Conservation (phyloP, 2,888 invertebrate species). For the Eristalinus aeneus region DNA sequence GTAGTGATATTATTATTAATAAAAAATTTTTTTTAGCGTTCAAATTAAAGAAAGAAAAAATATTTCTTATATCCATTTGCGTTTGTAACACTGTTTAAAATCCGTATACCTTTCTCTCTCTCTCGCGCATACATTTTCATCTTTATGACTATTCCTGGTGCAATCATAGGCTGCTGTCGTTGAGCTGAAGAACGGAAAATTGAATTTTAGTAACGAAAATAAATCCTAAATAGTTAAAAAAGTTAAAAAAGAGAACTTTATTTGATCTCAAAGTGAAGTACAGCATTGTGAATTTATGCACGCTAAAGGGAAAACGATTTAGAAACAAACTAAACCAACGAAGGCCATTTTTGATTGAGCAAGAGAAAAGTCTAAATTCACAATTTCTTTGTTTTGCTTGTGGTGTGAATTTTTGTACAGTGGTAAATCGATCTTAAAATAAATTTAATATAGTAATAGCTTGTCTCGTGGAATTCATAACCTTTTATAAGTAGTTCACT, state of each 20-base stretch:
- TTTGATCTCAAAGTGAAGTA: background rate
- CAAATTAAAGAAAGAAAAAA: slow-evolving; percentile 53
- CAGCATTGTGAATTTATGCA: background rate
- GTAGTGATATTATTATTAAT: too few relatives aligned
- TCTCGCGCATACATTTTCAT: slow-evolving; percentile 18
- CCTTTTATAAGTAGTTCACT: background rate
- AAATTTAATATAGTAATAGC: slow-evolving; percentile 25
- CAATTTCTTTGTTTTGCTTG: slow-evolving; percentile 67
- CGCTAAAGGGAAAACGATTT: background rate
- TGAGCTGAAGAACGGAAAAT: slow-evolving; percentile 34
- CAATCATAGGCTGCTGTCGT: slow-evolving; percentile 19
- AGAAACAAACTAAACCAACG: slow-evolving; percentile 11
- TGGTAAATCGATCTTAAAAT: slow-evolving; percentile 45
- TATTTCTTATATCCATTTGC: slow-evolving; percentile 29
- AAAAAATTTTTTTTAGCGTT: too few relatives aligned
- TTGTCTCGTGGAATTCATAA: slow-evolving; percentile 17
- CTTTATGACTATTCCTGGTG: slow-evolving; percentile 46
- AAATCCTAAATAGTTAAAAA: slow-evolving; percentile 3
- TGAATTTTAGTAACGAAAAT: slow-evolving; percentile 34
- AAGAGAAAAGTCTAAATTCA: slow-evolving; percentile 48
- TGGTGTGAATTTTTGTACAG: slow-evolving; percentile 42
- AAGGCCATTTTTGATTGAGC: slow-evolving; percentile 65
- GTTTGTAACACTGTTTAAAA: slow-evolving; percentile 23
- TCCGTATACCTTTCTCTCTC: slow-evolving; percentile 26
- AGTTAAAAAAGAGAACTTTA: background rate